Base-by-base conservation (phyloP, 2,888 invertebrate species). In the Epirrita christyi region DNA sequence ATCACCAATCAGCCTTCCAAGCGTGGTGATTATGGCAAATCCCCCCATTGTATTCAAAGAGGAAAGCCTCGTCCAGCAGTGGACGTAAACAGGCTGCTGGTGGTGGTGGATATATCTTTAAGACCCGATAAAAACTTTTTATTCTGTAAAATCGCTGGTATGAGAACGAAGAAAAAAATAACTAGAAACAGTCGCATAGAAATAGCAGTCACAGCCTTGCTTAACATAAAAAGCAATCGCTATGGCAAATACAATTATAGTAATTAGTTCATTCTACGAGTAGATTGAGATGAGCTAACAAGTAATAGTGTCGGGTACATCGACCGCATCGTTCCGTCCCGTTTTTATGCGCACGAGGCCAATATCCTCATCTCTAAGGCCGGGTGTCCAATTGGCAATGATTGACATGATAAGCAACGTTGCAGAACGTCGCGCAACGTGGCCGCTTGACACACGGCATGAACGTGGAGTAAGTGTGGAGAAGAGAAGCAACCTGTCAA, bases 261-360 rank as follows among this genome's bases (percentile, higher is more conserved):
- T 53, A 38, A 29, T 27, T 42, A 46, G 21, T 14, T 53, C 41
- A 21, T 21, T 21, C 36, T 42, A 40, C 28, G 40, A 52, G 55
- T 48, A 64, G 65, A 46, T 64, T 59, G 63, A 66, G 67, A 55
- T 43, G 54, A 51, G 46, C 46, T 27, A 37, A 29, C 38, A 51
- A 45, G 48, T 60, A 64, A 67, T 67, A 63, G 46, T 47, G 58
- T 60, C 51, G 70, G 70, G 81, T 80, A 72, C 80, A 75, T 76
- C 76, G 81, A 81, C 81, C 80, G 63, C 64, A 61, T 56, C 32
- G 57, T 38, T 43, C 65, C 61, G 66, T 74, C 72, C 55, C 72
- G 63, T 64, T 80, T 71, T 56, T 68, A 63, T 72, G 54, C 58
- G 52, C 59, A 50, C 44, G 55, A 63, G 63, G 61, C 63, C 64